A percentile compares a stretch with the other conserved stretches of the same genome.
Conservation (phyloP, 2,797 vertebrate species). For the Percopsis omiscomaycus region DNA sequence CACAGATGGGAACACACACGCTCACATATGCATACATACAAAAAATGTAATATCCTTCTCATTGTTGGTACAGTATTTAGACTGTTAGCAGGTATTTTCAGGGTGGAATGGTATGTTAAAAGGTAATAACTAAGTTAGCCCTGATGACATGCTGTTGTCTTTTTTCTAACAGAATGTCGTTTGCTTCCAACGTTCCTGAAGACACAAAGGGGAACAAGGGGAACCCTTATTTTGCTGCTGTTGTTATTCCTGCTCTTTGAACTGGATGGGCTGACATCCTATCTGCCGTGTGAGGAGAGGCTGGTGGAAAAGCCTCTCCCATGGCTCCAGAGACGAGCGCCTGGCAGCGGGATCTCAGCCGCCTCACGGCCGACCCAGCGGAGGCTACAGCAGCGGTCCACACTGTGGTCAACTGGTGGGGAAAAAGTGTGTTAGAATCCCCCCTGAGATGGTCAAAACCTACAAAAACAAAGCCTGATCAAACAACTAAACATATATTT, state of each 20-base stretch:
- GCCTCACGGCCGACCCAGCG: neutral
- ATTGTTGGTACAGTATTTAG: too few relatives aligned
- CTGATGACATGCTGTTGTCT: too few relatives aligned
- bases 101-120: too few relatives aligned
- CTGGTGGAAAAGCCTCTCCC: constrained; percentile 25
- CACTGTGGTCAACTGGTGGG: neutral
- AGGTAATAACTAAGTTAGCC: too few relatives aligned
- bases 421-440: too few relatives aligned
- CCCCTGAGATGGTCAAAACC: too few relatives aligned
- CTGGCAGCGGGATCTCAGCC: constrained; percentile 3
- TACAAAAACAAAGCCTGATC: too few relatives aligned
- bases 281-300: constrained; percentile 16
- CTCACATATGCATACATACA: constrained; percentile 31
- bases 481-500: too few relatives aligned
- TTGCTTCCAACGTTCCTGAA: too few relatives aligned
- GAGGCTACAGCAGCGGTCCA: neutral
- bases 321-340: constrained; percentile 21
- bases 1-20: neutral
- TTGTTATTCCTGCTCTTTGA: constrained; percentile 23
- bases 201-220: constrained; percentile 1
- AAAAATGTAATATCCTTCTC: neutral
- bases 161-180: too few relatives aligned
- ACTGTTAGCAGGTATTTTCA: too few relatives aligned
- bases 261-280: constrained; percentile 27
- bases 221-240: constrained; percentile 11